Evolutionary conservation across 2,888 invertebrate species (phyloP), one percentile per base, ranked within the genome.

Genomic region (Hypomecis punctinalis): DNA sequence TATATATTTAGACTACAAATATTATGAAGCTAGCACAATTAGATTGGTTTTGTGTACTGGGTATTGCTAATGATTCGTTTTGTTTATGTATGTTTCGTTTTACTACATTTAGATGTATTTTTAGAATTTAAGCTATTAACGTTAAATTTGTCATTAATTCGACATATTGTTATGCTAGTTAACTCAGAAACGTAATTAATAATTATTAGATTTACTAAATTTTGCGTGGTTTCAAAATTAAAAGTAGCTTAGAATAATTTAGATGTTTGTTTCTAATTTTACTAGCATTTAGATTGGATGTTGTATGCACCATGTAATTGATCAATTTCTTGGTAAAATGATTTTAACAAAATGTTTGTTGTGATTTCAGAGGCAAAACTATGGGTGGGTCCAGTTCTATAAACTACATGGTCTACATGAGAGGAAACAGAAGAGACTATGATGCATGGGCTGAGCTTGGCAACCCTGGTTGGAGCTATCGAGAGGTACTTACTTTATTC

Each of bases 301-400:
- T 10, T 9, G 9, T 10, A 6, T 40, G 52, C 40, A 52, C 10
- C 6, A 3, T 42, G 40, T 52, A 6, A 10, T 52, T 52, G 40
- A 52, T 33, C 10, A 1, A 11, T 37, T 40, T 23, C 4, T 0
- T 5, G 5, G 6, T 40, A 6, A 40, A 5, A 40, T 33, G 8
- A 5, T 52, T 23, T 1, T 40, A 13, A 52, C 40, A 10, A 5
- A 33, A 9, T 35, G n/a, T 35, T 35, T 47, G 5, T 5, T 60
- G 43, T 53, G 5, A n/a, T 86, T 86, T 36, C 87, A 91, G 94
- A 71, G 95, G 95, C 1, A 94, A 93, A 81, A 94, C 95, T 0
- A 94, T 96, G 93, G 96, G 96, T 6, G 96, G 96, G 0, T 94
- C 94, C 0, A 95, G 95, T 71, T 91, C 94, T 35, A 91, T 95